These are phyloP conservation scores for Daktulosphaira vitifoliae DNA, from an alignment of 1,140 invertebrate genomes.

Conservation along the genomic window DNA sequence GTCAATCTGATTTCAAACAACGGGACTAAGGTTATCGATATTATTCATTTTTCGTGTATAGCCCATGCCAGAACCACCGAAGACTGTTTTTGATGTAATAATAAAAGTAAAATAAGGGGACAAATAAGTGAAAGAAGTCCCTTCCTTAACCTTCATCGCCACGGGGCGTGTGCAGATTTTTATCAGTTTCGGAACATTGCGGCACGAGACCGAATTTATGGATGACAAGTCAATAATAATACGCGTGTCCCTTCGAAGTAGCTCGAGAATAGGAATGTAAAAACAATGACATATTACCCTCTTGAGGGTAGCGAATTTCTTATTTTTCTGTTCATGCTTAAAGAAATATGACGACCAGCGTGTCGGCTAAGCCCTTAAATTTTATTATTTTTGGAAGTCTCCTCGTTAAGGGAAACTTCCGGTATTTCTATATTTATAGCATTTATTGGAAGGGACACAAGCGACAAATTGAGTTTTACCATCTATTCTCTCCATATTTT, in stretches of 20 bases:
- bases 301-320: conserved; percentile 7
- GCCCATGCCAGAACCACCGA: too few species aligned
- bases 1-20: too few species aligned
- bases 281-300: conserved; percentile 27
- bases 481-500: too few species aligned
- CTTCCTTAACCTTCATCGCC: background rate
- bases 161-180: conserved; percentile 23
- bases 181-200: conserved; percentile 16
- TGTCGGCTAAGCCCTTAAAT: background rate
- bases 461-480: too few species aligned
- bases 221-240: conserved; percentile 34
- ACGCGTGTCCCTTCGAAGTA: background rate
- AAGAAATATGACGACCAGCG: background rate
- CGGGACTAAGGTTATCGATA: too few species aligned
- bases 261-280: background rate
- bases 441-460: too few species aligned
- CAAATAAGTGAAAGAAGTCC: too few species aligned
- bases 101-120: too few species aligned
- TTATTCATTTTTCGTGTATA: too few species aligned
- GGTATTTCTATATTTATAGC: conserved; percentile 1
- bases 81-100: too few species aligned
- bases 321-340: background rate
- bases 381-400: conserved; percentile 24
- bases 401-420: conserved; percentile 12
- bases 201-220: conserved; percentile 29